These are phyloP conservation scores for Pollenia griseotomentosa DNA, from an alignment of 2,888 invertebrate species.

Conservation along the genomic window DNA sequence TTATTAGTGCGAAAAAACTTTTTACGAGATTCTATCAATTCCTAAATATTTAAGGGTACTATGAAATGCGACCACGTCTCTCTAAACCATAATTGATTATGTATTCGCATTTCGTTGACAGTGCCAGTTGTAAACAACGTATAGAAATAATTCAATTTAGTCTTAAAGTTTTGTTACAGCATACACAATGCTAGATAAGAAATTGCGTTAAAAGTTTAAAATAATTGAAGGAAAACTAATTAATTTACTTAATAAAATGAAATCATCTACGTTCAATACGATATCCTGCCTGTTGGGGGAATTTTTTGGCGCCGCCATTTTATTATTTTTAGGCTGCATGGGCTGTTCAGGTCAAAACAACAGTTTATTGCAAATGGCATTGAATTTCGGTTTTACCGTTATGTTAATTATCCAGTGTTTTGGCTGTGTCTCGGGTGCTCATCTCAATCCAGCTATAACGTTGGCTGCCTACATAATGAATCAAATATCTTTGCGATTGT, in stretches of 20 bases:
- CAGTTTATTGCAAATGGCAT: slow-evolving; percentile 79
- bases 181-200: background rate
- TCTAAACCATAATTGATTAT: too few relatives aligned
- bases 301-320: slow-evolving; percentile 88
- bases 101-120: too few relatives aligned
- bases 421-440: slow-evolving; percentile 91
- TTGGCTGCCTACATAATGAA: slow-evolving; percentile 86
- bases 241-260: slow-evolving; percentile 25
- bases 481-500: slow-evolving; percentile 82
- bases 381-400: slow-evolving; percentile 88
- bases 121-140: too few relatives aligned
- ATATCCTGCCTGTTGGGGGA: slow-evolving; percentile 86
- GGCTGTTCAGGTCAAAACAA: slow-evolving; percentile 84
- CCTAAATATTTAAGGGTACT: too few relatives aligned
- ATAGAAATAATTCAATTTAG: too few relatives aligned
- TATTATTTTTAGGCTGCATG: slow-evolving; percentile 91
- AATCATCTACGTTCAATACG: slow-evolving; percentile 79
- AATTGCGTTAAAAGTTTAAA: background rate
- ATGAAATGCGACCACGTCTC: too few relatives aligned
- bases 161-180: background rate
- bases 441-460: slow-evolving; percentile 91
- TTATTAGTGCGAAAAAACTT: too few relatives aligned
- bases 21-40: too few relatives aligned
- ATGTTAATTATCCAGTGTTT: slow-evolving; percentile 89
- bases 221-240: background rate